Evolutionary conservation across 2,888 invertebrate genomes (phyloP).

Genomic region (Bhutanitis thaidina): DNA sequence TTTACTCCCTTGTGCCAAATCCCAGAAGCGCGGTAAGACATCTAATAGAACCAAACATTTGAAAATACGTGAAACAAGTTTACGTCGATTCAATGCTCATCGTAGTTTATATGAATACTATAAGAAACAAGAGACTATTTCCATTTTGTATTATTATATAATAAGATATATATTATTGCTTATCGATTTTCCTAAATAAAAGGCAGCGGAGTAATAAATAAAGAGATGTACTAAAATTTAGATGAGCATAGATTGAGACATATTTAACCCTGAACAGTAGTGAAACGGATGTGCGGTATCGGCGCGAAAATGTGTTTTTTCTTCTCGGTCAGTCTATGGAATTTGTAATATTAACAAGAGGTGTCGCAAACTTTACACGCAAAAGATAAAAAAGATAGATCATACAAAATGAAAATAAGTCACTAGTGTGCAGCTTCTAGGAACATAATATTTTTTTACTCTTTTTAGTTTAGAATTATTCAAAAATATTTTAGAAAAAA

Average conservation of each 20-base stretch:
- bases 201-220: constrained; percentile 23
- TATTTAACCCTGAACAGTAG: constrained; percentile 24
- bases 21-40: constrained; percentile 28
- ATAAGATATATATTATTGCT: constrained; percentile 28
- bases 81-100: constrained; percentile 64
- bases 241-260: constrained; percentile 66
- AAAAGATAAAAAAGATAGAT: no score
- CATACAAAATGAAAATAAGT: no score
- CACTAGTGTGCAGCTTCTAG: no score
- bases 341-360: no score
- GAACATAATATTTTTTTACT: no score
- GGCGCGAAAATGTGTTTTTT: constrained; percentile 13
- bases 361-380: no score
- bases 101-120: constrained; percentile 37
- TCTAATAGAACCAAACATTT: constrained; percentile 60
- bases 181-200: constrained; percentile 23
- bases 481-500: no score
- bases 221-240: constrained; percentile 40
- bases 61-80: constrained; percentile 76
- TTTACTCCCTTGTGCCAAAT: constrained; percentile 27
- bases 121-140: constrained; percentile 5
- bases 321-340: not conserved
- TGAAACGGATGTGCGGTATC: not conserved
- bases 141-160: constrained; percentile 14
- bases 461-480: no score